These are phyloP conservation scores for Nephrotoma guestfalica DNA, from an alignment of 2,888 invertebrate genomes.

Conservation along the genomic window DNA sequence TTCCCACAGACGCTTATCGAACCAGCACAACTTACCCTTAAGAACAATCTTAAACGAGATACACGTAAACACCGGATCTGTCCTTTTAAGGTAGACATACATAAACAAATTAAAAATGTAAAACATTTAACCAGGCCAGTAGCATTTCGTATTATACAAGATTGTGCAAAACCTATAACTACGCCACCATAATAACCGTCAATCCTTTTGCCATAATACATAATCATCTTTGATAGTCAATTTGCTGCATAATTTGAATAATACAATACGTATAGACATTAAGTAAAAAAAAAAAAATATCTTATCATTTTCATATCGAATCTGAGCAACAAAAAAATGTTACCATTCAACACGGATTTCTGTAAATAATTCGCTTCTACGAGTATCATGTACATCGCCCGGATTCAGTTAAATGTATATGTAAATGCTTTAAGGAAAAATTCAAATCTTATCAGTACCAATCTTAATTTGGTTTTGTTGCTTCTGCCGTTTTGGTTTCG, in stretches of 20 bases:
- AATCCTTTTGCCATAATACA: not conserved
- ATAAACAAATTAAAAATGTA: too few relatives aligned
- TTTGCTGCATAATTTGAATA: not conserved
- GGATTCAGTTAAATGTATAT: not conserved
- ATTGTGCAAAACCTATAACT: not conserved
- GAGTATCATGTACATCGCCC: not conserved
- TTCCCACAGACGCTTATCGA: too few relatives aligned
- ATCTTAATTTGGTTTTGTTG: not conserved
- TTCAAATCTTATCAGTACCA: not conserved
- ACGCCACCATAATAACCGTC: not conserved
- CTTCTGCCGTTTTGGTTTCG: not conserved
- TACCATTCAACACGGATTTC: not conserved
- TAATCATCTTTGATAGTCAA: not conserved
- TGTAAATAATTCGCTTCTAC: not conserved
- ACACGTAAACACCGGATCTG: too few relatives aligned
- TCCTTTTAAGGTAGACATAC: too few relatives aligned
- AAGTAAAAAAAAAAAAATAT: not conserved
- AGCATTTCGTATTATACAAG: not conserved
- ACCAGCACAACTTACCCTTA: too few relatives aligned
- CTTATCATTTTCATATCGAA: not conserved
- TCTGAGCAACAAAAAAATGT: not conserved
- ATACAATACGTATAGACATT: not conserved
- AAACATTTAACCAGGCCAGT: not conserved
- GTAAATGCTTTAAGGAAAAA: not conserved
- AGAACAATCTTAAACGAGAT: too few relatives aligned